Evolutionary conservation across 2,888 invertebrate species (phyloP).

Genomic region (Troides helena): DNA sequence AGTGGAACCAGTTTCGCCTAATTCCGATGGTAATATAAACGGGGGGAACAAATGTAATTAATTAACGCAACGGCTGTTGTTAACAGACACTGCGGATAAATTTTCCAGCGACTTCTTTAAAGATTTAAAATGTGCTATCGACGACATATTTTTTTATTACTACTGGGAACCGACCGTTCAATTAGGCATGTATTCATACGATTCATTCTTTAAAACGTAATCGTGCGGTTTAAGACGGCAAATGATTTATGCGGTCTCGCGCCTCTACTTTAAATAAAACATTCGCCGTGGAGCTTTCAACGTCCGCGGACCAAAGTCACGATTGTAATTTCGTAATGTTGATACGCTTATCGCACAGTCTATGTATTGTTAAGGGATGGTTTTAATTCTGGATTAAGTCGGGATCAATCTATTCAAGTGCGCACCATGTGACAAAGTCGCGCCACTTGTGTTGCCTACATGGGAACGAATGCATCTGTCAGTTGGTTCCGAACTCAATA

Average conservation of each 20-base stretch:
- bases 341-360: slow-evolving; percentile 62
- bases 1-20: slow-evolving; percentile 62
- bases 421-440: slow-evolving; percentile 42
- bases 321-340: slow-evolving; percentile 76
- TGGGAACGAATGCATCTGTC: slow-evolving; percentile 63
- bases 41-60: slow-evolving; percentile 64
- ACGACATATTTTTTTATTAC: slow-evolving; percentile 34
- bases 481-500: slow-evolving; percentile 48
- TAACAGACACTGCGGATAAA: slow-evolving; percentile 44
- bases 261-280: slow-evolving; percentile 73
- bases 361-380: slow-evolving; percentile 45
- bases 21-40: slow-evolving; percentile 65
- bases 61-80: slow-evolving; percentile 57
- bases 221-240: slow-evolving; percentile 66
- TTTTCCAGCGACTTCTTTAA: slow-evolving; percentile 39
- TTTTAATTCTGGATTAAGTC: slow-evolving; percentile 37
- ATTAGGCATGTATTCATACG: slow-evolving; percentile 63
- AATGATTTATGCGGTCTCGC: slow-evolving; percentile 71
- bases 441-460: slow-evolving; percentile 49
- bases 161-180: slow-evolving; percentile 43
- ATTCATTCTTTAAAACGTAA: slow-evolving; percentile 64
- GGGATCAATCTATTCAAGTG: slow-evolving; percentile 44
- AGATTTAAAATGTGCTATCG: slow-evolving; percentile 31
- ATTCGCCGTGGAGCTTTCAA: slow-evolving; percentile 76
- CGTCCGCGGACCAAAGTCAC: slow-evolving; percentile 74